Percentiles rank a stretch among this genome's conserved stretches.
Conservation (phyloP, 2,888 invertebrate species). For the Dolomedes plantarius region DNA sequence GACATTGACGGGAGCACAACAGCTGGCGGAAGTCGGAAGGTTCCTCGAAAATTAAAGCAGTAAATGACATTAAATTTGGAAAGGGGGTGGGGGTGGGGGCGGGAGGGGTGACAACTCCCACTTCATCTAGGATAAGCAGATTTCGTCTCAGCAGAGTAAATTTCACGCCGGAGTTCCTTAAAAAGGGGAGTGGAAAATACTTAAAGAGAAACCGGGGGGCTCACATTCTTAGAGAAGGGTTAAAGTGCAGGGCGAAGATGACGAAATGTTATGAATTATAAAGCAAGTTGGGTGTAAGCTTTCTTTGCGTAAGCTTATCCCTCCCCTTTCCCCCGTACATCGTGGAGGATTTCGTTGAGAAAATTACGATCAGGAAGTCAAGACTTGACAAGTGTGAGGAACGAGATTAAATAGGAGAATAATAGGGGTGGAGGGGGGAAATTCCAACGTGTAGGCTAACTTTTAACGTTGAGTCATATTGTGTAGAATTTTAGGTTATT, state of each 20-base stretch:
- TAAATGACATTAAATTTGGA: background rate
- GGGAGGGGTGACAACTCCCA: background rate
- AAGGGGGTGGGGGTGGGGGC: too few relatives aligned
- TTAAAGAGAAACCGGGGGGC: background rate
- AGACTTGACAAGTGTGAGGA: too few relatives aligned
- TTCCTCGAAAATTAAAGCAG: background rate
- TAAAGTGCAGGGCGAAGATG: background rate
- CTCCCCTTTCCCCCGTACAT: too few relatives aligned
- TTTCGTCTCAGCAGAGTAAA: background rate
- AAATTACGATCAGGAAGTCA: too few relatives aligned
- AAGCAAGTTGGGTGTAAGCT: too few relatives aligned
- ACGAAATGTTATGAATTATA: slow-evolving; percentile 2
- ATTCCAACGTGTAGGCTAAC: too few relatives aligned
- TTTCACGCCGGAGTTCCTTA: background rate
- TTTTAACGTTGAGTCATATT: too few relatives aligned
- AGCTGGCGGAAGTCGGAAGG: background rate
- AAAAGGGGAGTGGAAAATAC: background rate
- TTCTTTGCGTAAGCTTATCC: too few relatives aligned
- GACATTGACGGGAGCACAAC: slow-evolving; percentile 10
- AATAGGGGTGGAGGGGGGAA: too few relatives aligned
- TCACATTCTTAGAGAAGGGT: background rate
- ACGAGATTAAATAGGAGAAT: too few relatives aligned
- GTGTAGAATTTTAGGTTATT: too few relatives aligned
- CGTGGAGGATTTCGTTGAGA: too few relatives aligned
- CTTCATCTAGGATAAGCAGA: background rate